phyloP scores from a whole-genome alignment of 1,140 invertebrate species.

The Daktulosphaira vitifoliae region DNA sequence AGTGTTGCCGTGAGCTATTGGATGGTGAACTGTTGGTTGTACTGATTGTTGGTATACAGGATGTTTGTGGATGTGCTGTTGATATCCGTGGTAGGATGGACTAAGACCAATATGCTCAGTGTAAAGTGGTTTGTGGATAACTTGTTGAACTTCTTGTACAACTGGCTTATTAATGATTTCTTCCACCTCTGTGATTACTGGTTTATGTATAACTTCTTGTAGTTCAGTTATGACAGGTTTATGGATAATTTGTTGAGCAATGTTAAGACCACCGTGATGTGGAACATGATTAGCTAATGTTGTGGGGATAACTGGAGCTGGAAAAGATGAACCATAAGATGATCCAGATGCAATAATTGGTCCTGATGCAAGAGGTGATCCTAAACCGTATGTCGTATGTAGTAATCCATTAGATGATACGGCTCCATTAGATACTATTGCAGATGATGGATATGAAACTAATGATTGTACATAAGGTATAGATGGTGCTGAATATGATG shows the following conservation, averaged over 20 bases:
- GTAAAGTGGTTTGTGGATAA: conserved; percentile 24
- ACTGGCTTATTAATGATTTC: conserved; percentile 30
- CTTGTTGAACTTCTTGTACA: conserved; percentile 20
- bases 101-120: conserved; percentile 22
- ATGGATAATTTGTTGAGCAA: conserved; percentile 32
- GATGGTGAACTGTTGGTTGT: not conserved
- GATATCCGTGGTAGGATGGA: conserved; percentile 18
- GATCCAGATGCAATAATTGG: not conserved
- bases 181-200: conserved; percentile 30
- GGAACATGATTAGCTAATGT: not conserved
- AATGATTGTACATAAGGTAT: too few species aligned
- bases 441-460: too few species aligned
- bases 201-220: conserved; percentile 29
- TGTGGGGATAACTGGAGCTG: not conserved
- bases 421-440: too few species aligned
- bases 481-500: too few species aligned
- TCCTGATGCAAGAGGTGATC: not conserved
- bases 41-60: not conserved
- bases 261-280: not conserved
- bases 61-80: conserved; percentile 20
- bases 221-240: conserved; percentile 29
- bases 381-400: too few species aligned
- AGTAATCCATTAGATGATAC: too few species aligned
- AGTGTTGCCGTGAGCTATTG: not conserved
- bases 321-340: not conserved